Conservation (phyloP, 2,113 vertebrate genomes). For the Rhineura floridana region DNA sequence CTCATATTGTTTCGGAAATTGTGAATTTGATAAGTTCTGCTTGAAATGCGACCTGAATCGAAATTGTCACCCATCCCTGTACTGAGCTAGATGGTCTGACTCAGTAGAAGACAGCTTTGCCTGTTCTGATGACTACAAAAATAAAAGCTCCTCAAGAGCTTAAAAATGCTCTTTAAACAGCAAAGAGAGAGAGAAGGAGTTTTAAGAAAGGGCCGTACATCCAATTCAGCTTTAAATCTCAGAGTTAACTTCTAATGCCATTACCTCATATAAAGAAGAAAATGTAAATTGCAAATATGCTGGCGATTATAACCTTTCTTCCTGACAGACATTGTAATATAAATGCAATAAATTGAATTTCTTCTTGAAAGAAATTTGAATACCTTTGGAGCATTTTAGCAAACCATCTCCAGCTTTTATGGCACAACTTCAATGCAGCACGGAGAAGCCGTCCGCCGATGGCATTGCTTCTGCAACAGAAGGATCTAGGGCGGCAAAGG, state of each 20-base stretch:
- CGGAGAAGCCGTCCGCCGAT: conserved; percentile 90
- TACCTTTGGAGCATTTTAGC: conserved; percentile 94
- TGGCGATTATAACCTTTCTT: conserved; percentile 97
- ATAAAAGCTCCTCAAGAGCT: conserved; percentile 67
- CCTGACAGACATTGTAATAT: conserved; percentile 98
- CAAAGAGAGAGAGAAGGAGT: conserved; percentile 68
- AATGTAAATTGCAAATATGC: conserved; percentile 88
- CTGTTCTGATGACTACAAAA: too few relatives aligned
- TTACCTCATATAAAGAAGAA: conserved; percentile 84
- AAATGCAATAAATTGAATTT: conserved; percentile 99
- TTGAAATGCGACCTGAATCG: too few relatives aligned
- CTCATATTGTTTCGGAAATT: too few relatives aligned
- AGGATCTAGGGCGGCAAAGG: conserved; percentile 74
- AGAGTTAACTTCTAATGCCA: conserved; percentile 80
- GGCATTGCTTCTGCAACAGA: conserved; percentile 81
- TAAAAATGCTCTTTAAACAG: conserved; percentile 77
- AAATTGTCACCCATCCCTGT: too few relatives aligned
- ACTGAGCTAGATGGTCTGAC: too few relatives aligned
- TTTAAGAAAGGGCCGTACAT: conserved; percentile 74
- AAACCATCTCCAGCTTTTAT: conserved; percentile 96
- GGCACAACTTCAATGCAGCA: conserved; percentile 92
- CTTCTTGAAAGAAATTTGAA: conserved; percentile 94
- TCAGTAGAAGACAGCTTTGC: too few relatives aligned
- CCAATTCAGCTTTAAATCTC: conserved; percentile 75
- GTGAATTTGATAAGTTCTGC: too few relatives aligned